Conservation (phyloP, 2,797 vertebrate genomes). For the Arctocebus calabarensis region DNA sequence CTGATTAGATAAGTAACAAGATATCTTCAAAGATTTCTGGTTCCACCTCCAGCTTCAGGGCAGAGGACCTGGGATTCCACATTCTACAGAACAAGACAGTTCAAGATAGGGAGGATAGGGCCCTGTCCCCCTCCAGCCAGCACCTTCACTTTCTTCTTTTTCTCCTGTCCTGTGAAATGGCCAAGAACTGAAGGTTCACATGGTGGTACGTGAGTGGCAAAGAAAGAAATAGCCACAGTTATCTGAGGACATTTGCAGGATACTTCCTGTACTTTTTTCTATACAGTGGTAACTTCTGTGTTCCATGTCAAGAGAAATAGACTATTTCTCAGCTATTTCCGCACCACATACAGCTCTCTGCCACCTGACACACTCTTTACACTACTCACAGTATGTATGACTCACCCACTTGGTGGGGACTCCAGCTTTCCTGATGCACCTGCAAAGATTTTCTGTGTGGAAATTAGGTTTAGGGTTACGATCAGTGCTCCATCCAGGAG, state of each 20-base stretch:
- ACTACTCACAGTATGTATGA: background rate
- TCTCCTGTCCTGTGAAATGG: background rate
- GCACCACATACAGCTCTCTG: background rate
- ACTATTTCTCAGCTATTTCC: background rate
- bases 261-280: background rate
- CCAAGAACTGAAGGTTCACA: background rate
- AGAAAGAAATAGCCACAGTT: background rate
- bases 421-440: background rate
- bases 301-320: background rate
- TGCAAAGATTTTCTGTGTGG: background rate
- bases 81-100: background rate
- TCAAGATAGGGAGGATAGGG: background rate
- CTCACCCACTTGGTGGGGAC: background rate
- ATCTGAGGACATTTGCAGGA: no score
- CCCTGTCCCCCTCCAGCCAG: fast-evolving
- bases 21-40: background rate
- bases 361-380: background rate
- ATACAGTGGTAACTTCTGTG: background rate
- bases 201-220: background rate
- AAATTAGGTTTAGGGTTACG: background rate
- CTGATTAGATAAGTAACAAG: background rate
- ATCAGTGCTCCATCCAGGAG: background rate
- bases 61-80: background rate
- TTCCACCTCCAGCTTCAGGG: background rate
- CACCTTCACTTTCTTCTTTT: background rate